Conservation (phyloP, 2,113 vertebrate genomes). For the Bubo bubo region DNA sequence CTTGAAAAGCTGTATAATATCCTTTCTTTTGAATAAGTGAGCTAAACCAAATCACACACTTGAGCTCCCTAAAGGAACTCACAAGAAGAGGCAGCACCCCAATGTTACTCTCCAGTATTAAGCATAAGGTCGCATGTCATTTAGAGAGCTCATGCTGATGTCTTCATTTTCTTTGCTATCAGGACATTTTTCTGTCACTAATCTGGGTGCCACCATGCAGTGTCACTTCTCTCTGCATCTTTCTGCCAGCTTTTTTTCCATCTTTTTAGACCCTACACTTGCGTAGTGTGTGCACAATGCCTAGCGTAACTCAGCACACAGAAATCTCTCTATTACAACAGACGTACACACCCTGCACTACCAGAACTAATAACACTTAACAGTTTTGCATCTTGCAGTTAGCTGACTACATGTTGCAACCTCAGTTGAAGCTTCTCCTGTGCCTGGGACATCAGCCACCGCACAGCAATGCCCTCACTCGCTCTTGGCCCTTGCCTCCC, state of each 20-base stretch:
- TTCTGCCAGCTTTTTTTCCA: background rate
- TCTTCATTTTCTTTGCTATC: background rate
- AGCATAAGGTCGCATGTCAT: background rate
- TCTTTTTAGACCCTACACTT: background rate
- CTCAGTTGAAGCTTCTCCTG: background rate
- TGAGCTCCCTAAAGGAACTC: background rate
- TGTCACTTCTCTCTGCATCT: background rate
- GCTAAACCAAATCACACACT: background rate
- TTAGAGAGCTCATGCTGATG: background rate
- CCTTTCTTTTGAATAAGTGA: background rate
- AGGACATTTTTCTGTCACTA: background rate
- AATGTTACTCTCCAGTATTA: background rate
- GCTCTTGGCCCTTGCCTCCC: background rate
- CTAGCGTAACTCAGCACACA: background rate
- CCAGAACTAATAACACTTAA: background rate
- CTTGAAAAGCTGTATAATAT: background rate
- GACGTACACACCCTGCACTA: background rate
- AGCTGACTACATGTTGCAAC: background rate
- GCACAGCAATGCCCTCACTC: background rate
- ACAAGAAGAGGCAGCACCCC: background rate
- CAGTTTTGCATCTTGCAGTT: background rate
- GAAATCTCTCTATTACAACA: background rate
- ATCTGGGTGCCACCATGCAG: background rate
- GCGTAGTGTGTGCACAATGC: background rate
- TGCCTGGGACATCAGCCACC: background rate